phyloP scores from a whole-genome alignment of 2,888 invertebrate genomes.

The Tenthredo distinguenda region DNA sequence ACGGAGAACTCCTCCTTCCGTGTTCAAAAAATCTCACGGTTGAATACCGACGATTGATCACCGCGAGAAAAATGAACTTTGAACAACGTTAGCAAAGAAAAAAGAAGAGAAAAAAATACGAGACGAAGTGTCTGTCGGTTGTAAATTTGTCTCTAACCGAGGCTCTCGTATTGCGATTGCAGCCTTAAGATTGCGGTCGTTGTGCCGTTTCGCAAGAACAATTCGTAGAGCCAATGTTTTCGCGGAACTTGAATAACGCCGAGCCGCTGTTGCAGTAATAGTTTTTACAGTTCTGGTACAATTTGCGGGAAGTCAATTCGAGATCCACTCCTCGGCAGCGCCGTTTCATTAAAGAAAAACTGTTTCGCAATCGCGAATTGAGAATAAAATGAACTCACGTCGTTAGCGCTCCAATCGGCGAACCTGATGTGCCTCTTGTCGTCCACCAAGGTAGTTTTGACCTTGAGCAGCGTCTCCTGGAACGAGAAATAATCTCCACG shows the following conservation, averaged over 20 bases:
- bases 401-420: slow-evolving; percentile 94
- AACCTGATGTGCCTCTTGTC: slow-evolving; percentile 97
- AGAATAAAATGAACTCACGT: slow-evolving; percentile 82
- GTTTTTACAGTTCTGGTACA: background rate
- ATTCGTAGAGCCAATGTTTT: background rate
- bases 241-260: slow-evolving; percentile 11
- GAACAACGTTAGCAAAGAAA: background rate
- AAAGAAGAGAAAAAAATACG: background rate
- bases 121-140: background rate
- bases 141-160: background rate
- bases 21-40: background rate
- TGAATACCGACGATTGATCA: background rate
- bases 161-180: background rate
- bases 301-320: slow-evolving; percentile 23
- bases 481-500: slow-evolving; percentile 69
- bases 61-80: background rate
- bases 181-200: slow-evolving; percentile 13
- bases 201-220: slow-evolving; percentile 17
- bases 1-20: no score
- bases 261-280: background rate
- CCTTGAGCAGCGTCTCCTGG: slow-evolving; percentile 92
- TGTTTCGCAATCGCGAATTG: background rate
- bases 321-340: background rate
- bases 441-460: slow-evolving; percentile 90
- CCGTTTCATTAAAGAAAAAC: background rate